Percentiles rank a stretch among this genome's conserved stretches.
Evolutionary conservation across 1,140 invertebrate species (phyloP).

Genomic region (Drosophila sucinea): DNA sequence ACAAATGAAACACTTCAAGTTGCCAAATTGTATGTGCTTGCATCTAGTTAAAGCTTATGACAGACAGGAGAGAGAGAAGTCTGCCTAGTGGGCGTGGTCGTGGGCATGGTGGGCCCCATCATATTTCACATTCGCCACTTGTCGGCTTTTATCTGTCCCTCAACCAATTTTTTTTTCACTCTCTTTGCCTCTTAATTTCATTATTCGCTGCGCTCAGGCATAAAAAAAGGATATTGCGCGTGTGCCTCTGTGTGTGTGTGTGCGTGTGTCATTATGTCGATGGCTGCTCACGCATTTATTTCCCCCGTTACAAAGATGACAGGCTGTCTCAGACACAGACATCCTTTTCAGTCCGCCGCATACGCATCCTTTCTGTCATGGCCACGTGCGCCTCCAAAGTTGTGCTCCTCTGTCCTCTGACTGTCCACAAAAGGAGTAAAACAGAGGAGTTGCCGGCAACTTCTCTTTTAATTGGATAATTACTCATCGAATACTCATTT

Average conservation of each 20-base stretch:
- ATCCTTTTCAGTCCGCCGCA: constrained; percentile 19
- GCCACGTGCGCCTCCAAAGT: constrained; percentile 46
- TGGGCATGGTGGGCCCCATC: constrained; percentile 30
- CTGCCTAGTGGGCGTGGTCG: constrained; percentile 5
- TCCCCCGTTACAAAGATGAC: constrained; percentile 35
- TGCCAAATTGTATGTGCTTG: constrained; percentile 25
- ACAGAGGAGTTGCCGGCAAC: constrained; percentile 25
- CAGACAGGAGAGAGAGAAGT: constrained; percentile 20
- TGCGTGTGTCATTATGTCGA: constrained; percentile 34
- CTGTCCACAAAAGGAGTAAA: constrained; percentile 2
- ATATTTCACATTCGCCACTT: constrained; percentile 70
- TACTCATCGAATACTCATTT: constrained; percentile 69
- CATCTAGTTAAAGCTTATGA: constrained; percentile 44
- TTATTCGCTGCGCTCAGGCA: constrained; percentile 74
- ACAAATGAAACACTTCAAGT: constrained; percentile 67
- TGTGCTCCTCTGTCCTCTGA: constrained; percentile 1
- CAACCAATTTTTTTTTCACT: constrained; percentile 14
- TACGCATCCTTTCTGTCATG: constrained; percentile 45
- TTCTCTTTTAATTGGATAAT: constrained; percentile 77
- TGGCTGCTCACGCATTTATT: constrained; percentile 51
- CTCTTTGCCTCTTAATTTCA: constrained; percentile 64
- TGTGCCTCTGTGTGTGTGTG: constrained; percentile 22
- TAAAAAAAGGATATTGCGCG: constrained; percentile 76
- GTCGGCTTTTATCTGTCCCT: constrained; percentile 58
- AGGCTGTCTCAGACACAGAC: constrained; percentile 33